These are phyloP conservation scores for Heteronetta atricapilla DNA, from an alignment of 2,113 vertebrate species.

Conservation along the genomic window DNA sequence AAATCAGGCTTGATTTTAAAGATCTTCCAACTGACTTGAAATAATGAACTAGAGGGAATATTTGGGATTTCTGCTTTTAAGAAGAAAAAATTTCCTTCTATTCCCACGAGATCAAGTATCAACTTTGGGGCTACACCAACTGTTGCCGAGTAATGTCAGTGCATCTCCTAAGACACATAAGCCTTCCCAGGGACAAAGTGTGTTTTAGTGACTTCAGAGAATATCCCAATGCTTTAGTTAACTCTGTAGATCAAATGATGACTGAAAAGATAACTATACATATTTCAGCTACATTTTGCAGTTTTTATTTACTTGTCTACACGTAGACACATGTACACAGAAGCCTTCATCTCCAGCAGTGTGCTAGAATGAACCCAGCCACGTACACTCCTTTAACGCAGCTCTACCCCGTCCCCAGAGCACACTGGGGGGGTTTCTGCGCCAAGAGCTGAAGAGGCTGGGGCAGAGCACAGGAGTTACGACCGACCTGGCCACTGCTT, in stretches of 20 bases:
- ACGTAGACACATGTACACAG: too few relatives aligned
- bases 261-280: rapidly evolving
- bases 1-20: neutral
- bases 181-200: neutral
- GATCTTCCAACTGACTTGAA: neutral
- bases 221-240: neutral
- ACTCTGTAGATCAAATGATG: neutral
- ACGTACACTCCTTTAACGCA: neutral
- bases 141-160: too few relatives aligned
- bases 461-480: neutral
- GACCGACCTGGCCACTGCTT: neutral
- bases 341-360: neutral
- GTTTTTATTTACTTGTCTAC: too few relatives aligned
- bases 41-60: neutral
- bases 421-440: neutral
- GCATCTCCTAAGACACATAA: too few relatives aligned
- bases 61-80: neutral
- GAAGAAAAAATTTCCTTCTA: neutral
- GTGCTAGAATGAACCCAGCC: neutral
- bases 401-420: neutral
- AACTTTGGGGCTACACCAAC: neutral
- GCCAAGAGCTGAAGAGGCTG: neutral
- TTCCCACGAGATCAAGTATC: neutral
- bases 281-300: neutral
- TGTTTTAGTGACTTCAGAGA: neutral